phyloP scores from a whole-genome alignment of 2,888 invertebrate species.

The Baronia brevicornis region DNA sequence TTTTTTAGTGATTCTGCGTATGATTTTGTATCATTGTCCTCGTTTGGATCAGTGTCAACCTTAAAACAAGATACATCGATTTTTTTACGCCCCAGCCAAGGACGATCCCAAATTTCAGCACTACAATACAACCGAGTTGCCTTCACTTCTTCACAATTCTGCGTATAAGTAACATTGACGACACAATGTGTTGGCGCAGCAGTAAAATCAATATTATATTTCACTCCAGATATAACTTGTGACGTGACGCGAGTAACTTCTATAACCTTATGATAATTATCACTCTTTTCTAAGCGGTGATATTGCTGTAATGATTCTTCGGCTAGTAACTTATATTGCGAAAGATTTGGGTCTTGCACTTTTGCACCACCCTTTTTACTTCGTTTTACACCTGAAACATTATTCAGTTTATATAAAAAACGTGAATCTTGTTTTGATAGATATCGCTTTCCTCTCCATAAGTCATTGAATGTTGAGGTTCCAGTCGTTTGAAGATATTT shows the following conservation, averaged over 20 bases:
- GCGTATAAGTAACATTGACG: slow-evolving; percentile 18
- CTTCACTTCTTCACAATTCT: slow-evolving; percentile 21
- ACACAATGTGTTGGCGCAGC: slow-evolving; percentile 29
- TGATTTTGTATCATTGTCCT: slow-evolving; percentile 11
- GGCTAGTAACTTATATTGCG: slow-evolving; percentile 31
- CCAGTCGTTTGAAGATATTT: slow-evolving; percentile 30
- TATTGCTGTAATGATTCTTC: slow-evolving; percentile 34
- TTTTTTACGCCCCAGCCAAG: slow-evolving; percentile 61
- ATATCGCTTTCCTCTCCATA: slow-evolving; percentile 23
- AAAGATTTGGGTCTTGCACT: slow-evolving; percentile 22
- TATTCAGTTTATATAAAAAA: too few species aligned
- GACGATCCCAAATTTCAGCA: slow-evolving; percentile 67
- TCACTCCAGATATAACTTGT: slow-evolving; percentile 35
- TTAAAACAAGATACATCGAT: slow-evolving; percentile 44
- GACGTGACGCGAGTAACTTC: slow-evolving; percentile 32
- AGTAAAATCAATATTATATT: slow-evolving; percentile 36
- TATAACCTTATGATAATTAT: slow-evolving; percentile 27
- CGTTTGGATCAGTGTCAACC: slow-evolving; percentile 17
- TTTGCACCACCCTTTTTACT: slow-evolving; percentile 16
- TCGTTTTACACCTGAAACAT: slow-evolving; percentile 8
- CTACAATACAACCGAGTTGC: slow-evolving; percentile 44
- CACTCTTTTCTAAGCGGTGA: slow-evolving; percentile 20
- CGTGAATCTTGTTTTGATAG: slow-evolving; percentile 18
- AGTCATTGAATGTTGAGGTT: slow-evolving; percentile 6
- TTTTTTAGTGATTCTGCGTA: not conserved